These are phyloP conservation scores for Vimba vimba DNA, from an alignment of 2,113 vertebrate species.

Conservation along the genomic window DNA sequence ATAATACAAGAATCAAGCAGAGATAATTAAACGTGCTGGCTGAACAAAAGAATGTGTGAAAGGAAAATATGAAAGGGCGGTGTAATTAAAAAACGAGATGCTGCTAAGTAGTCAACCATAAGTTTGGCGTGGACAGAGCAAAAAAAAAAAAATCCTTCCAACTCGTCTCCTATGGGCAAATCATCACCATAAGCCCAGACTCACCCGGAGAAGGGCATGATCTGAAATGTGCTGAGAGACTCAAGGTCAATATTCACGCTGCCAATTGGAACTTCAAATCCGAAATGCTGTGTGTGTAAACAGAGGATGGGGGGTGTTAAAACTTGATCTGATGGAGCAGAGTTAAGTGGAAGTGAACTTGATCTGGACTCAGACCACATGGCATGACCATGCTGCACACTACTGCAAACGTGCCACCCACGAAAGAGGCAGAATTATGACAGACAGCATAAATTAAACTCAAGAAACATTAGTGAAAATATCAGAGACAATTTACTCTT, in stretches of 20 bases:
- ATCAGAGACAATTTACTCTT: no score
- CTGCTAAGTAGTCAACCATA: constrained; percentile 22
- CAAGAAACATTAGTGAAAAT: no score
- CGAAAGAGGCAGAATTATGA: constrained; percentile 28
- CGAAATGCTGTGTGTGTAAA: constrained; percentile 34
- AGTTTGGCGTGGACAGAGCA: not conserved
- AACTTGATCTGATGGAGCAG: constrained; percentile 7
- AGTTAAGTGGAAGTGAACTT: constrained; percentile 31
- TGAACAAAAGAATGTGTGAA: constrained; percentile 19
- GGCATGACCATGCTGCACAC: constrained; percentile 1
- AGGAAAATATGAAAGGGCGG: constrained; percentile 16
- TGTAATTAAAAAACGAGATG: not conserved
- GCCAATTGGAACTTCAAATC: constrained; percentile 34
- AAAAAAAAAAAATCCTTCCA: not conserved
- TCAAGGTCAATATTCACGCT: constrained; percentile 22
- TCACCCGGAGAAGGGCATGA: constrained; percentile 9
- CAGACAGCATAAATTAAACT: constrained; percentile 1
- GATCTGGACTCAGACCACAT: constrained; percentile 21
- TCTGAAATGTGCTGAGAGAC: not conserved
- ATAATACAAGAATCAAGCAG: constrained; percentile 38
- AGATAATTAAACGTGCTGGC: constrained; percentile 31
- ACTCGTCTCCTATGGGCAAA: constrained; percentile 28
- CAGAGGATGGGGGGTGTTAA: not conserved
- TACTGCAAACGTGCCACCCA: constrained; percentile 18
- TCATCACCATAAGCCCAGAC: constrained; percentile 10